Conservation (phyloP, 2,113 vertebrate species). For the Sinocyclocheilus anophthalmus region DNA sequence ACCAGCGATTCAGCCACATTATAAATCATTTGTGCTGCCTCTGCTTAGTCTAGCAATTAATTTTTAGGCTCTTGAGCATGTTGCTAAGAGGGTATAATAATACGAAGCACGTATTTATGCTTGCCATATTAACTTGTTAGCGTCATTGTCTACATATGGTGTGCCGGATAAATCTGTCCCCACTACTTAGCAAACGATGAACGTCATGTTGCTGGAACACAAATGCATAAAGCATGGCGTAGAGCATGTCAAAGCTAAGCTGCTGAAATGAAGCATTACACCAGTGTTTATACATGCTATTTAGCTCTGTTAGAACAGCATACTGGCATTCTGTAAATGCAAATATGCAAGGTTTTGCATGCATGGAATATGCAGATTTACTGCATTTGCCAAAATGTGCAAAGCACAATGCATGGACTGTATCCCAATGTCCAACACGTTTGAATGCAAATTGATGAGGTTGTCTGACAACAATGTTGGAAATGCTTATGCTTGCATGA, state of each 20-base stretch:
- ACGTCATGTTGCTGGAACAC: slow-evolving; percentile 51
- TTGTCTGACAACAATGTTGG: background rate
- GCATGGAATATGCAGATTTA: slow-evolving; percentile 9
- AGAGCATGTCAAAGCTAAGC: slow-evolving; percentile 22
- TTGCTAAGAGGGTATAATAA: slow-evolving; percentile 65
- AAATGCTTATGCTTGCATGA: background rate
- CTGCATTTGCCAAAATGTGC: background rate
- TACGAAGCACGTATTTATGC: slow-evolving; percentile 64
- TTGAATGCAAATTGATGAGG: background rate
- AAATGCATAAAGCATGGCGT: slow-evolving; percentile 34
- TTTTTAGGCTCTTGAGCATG: slow-evolving; percentile 64
- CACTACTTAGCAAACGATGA: slow-evolving; percentile 63
- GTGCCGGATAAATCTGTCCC: slow-evolving; percentile 56
- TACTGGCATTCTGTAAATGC: background rate
- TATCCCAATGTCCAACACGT: background rate
- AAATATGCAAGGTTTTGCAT: background rate
- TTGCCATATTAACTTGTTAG: slow-evolving; percentile 65
- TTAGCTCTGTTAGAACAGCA: background rate
- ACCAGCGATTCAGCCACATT: slow-evolving; percentile 64
- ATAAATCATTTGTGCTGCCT: slow-evolving; percentile 67
- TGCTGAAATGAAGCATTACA: slow-evolving; percentile 32
- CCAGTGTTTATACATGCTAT: background rate
- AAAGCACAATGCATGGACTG: background rate
- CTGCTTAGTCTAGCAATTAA: slow-evolving; percentile 69
- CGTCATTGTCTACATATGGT: slow-evolving; percentile 58